Evolutionary conservation across 2,888 invertebrate species (phyloP).

Genomic region (Pecten maximus): DNA sequence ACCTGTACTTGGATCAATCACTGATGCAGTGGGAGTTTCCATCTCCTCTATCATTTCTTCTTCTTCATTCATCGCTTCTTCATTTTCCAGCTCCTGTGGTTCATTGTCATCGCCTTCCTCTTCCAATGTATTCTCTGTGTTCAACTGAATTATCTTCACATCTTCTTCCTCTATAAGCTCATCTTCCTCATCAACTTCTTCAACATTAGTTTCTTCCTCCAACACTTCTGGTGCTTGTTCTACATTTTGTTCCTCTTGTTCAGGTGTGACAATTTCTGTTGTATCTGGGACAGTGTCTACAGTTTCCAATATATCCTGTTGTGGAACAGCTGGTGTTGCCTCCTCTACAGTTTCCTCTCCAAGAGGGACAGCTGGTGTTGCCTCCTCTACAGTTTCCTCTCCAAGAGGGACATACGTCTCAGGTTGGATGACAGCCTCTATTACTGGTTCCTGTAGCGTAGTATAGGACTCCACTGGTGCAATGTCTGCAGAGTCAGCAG

Average conservation of each 20-base stretch:
- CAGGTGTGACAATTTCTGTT: not conserved
- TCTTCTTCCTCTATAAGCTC: slow-evolving; percentile 7
- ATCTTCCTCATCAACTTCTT: slow-evolving; percentile 38
- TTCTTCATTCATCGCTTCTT: slow-evolving; percentile 23
- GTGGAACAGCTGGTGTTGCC: not conserved
- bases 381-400: slow-evolving; percentile 8
- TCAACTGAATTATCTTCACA: not conserved
- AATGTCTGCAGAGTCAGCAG: not conserved
- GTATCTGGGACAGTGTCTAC: not conserved
- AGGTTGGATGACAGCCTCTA: slow-evolving; percentile 13
- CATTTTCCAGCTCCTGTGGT: slow-evolving; percentile 35
- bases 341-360: not conserved
- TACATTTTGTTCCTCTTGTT: not conserved
- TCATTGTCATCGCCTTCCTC: not conserved
- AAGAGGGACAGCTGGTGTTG: not conserved
- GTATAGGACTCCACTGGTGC: not conserved
- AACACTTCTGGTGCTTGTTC: not conserved
- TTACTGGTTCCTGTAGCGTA: not conserved
- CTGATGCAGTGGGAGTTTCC: slow-evolving; percentile 38
- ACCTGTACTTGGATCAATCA: slow-evolving; percentile 36
- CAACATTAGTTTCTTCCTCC: not conserved
- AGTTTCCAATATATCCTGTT: not conserved
- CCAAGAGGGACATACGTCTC: slow-evolving; percentile 22
- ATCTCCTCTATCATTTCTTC: slow-evolving; percentile 46
- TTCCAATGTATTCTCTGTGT: not conserved